Conservation (phyloP, 2,113 vertebrate genomes). For the Burhinus bistriatus region DNA sequence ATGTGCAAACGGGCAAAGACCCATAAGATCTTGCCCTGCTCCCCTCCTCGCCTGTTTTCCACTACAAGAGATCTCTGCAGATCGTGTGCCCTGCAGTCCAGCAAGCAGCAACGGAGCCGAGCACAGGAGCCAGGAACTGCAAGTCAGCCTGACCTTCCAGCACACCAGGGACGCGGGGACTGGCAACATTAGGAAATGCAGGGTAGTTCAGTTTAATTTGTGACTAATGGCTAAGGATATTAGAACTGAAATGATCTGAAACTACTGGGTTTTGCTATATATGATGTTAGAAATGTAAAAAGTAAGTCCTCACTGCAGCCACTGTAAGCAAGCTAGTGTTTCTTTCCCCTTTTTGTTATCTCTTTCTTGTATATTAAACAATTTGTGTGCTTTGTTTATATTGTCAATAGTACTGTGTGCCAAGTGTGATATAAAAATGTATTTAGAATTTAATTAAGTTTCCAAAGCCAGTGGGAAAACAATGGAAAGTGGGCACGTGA, state of each 20-base stretch:
- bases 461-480: neutral
- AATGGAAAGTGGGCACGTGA: neutral
- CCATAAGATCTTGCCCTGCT: neutral
- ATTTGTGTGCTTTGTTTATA: neutral
- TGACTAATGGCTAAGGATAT: neutral
- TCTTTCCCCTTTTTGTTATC: neutral
- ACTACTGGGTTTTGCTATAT: neutral
- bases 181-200: neutral
- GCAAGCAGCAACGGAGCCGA: fast-evolving
- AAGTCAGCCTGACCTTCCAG: neutral
- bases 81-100: no score
- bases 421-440: neutral
- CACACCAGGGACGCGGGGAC: fast-evolving
- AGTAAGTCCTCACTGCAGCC: neutral
- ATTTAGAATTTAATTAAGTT: slow-evolving; percentile 6
- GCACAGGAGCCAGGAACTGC: neutral
- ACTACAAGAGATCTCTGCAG: neutral
- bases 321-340: neutral
- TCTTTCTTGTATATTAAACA: neutral
- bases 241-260: neutral
- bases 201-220: neutral
- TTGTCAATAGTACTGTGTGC: neutral
- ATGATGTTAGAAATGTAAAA: neutral
- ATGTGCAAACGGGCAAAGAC: neutral
- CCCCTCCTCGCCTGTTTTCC: no score